Evolutionary conservation across 2,888 invertebrate genomes (phyloP), one percentile per base, ranked within the genome.

Genomic region (Brenthis daphne): DNA sequence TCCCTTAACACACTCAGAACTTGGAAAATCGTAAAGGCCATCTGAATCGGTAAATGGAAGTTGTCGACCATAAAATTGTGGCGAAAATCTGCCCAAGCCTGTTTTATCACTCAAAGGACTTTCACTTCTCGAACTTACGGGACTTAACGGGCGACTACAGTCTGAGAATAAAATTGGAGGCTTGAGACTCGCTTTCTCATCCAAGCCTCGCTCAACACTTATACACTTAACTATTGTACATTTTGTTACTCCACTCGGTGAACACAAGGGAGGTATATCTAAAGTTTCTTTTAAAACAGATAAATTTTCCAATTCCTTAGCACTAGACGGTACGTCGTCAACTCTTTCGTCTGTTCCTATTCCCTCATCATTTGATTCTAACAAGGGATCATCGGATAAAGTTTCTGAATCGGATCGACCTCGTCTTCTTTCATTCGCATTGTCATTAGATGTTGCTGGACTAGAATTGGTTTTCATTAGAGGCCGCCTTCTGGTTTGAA

Each of bases 41-140:
- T 96, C 96, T 0, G 96, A 96, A 85, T 96, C 96, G 14, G 96
- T 96, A 79, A 96, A 95, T 16, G 96, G 96, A 70, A 96, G 83
- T 78, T 95, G 94, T 73, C 94, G 93, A 48, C 96, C 95, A 83
- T 95, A 96, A 85, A 96, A 96, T 79, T 95, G 95, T 0, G 96
- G 95, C 3, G 96, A 95, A 85, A 96, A 96, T 67, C 95, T 88
- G 37, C 94, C 95, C 74, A 95, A 85, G 56, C 95, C 94, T 60
- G 95, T 95, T 78, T 95, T 94, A 83, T 96, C 96, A 84, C 96
- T 96, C 60, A 96, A 86, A 12, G 96, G 96, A 85, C 96, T 96
- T 82, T 96, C 96, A 80, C 96, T 96, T 75, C 96, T 93, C 16
- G 96, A 96, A 84, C 96, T 96, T 67, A 96, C 96, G 6, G 96